Conservation (phyloP, 2,888 invertebrate genomes). For the Disparrhopalites patrizii region DNA sequence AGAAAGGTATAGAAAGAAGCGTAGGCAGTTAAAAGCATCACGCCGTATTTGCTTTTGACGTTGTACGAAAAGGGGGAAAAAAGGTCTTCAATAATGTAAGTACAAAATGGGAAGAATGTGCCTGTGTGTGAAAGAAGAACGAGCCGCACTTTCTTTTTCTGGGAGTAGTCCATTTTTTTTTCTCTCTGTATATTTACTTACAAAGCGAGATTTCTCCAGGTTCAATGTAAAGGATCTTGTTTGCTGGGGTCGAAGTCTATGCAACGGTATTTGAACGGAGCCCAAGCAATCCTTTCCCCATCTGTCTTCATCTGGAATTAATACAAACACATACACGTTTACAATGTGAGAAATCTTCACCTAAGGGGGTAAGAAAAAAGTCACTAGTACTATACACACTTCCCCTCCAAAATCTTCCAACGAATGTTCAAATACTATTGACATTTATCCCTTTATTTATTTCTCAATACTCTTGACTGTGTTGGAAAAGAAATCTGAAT, state of each 20-base stretch:
- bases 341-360: neutral
- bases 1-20: no score
- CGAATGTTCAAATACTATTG: neutral
- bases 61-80: no score
- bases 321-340: neutral
- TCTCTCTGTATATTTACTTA: slow-evolving; percentile 14
- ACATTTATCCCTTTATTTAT: neutral
- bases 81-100: no score
- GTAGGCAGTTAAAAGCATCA: no score
- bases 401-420: neutral
- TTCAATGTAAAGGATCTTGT: slow-evolving; percentile 59
- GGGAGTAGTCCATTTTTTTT: no score
- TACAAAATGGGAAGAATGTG: neutral
- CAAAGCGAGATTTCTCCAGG: slow-evolving; percentile 57
- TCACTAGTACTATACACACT: neutral
- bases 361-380: neutral
- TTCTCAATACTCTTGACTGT: no score
- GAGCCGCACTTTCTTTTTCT: no score
- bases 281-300: slow-evolving; percentile 77
- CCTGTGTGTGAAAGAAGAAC: no score
- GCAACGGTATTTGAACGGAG: slow-evolving; percentile 61
- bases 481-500: no score
- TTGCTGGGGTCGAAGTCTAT: slow-evolving; percentile 60
- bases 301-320: slow-evolving; percentile 72
- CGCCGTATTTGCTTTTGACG: no score